A percentile compares a stretch with the other conserved stretches of the same genome.
These are phyloP conservation scores for Callipepla californica DNA, from an alignment of 2,113 vertebrate species.

Conservation along the genomic window DNA sequence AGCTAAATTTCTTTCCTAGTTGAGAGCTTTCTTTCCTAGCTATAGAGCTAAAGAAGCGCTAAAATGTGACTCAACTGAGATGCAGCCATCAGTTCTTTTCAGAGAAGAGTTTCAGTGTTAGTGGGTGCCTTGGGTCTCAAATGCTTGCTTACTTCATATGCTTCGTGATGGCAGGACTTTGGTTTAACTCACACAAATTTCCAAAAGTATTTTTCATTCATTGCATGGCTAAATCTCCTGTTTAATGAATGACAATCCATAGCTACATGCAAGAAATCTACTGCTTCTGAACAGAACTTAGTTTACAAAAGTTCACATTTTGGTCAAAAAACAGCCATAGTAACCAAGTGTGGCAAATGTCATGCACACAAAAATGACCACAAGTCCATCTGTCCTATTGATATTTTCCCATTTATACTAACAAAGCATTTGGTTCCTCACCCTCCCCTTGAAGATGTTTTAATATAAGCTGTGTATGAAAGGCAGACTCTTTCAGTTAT, in stretches of 20 bases:
- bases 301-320: background rate
- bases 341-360: background rate
- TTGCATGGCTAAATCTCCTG: background rate
- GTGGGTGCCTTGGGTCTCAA: background rate
- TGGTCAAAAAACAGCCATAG: background rate
- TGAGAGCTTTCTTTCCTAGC: background rate
- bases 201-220: background rate
- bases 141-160: background rate
- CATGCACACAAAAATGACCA: background rate
- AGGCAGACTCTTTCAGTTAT: background rate
- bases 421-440: background rate
- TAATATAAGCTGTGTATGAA: constrained; percentile 1
- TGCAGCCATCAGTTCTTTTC: background rate
- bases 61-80: background rate
- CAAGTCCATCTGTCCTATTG: background rate
- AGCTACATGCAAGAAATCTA: background rate
- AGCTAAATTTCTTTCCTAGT: background rate
- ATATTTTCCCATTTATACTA: background rate
- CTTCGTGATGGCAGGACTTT: background rate
- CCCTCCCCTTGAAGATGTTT: background rate
- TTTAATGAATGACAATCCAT: background rate
- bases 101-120: background rate
- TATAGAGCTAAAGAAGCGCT: background rate
- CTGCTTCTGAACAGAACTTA: background rate
- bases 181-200: background rate